Evolutionary conservation across 2,797 vertebrate genomes (phyloP).

Genomic region (Amniataba percoides): DNA sequence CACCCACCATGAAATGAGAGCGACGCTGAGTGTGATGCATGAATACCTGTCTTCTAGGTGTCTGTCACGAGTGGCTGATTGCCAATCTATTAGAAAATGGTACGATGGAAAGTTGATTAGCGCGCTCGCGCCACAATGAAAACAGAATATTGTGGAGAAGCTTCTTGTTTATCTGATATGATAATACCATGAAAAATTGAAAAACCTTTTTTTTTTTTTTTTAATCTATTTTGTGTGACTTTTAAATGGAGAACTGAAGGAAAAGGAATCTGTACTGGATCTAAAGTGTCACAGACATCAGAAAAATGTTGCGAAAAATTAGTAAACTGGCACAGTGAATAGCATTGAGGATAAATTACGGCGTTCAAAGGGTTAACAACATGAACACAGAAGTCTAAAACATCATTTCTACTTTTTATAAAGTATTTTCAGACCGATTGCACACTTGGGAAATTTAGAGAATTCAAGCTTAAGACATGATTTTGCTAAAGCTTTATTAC

Average conservation of each 20-base stretch:
- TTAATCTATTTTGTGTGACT: not conserved
- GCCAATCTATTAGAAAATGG: slow-evolving; percentile 48
- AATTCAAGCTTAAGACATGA: too few relatives aligned
- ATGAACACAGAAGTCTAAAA: not conserved
- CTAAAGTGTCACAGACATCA: not conserved
- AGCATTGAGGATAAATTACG: not conserved
- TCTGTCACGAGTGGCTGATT: slow-evolving; percentile 54
- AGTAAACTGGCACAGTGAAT: not conserved
- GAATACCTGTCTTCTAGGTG: slow-evolving; percentile 53
- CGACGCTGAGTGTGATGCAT: slow-evolving; percentile 21
- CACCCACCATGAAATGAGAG: slow-evolving; percentile 68
- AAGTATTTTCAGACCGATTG: not conserved
- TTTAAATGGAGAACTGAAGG: not conserved
- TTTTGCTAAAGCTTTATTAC: too few relatives aligned
- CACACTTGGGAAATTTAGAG: too few relatives aligned
- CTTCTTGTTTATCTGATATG: slow-evolving; percentile 12
- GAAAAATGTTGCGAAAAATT: not conserved
- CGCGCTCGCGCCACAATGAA: slow-evolving; percentile 21
- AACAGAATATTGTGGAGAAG: slow-evolving; percentile 6
- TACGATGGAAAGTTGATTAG: slow-evolving; percentile 48
- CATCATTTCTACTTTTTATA: not conserved
- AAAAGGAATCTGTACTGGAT: not conserved
- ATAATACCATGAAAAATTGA: not conserved
- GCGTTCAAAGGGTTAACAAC: not conserved
- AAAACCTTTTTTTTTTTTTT: not conserved